Evolutionary conservation across 2,888 invertebrate genomes (phyloP), one percentile per base, ranked within the genome.

Genomic region (Heliconius erato): DNA sequence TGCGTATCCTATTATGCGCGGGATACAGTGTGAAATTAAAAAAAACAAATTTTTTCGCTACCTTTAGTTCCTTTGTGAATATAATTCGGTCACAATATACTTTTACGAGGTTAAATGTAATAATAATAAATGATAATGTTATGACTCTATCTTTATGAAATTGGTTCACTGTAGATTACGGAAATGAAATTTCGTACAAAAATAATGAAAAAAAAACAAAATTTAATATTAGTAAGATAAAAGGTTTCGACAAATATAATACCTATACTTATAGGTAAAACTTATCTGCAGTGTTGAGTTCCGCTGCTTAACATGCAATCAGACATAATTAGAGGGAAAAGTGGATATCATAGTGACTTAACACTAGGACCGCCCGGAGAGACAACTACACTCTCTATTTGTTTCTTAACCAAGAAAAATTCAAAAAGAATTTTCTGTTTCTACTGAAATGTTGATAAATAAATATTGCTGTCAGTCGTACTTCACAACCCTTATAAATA

Each of bases 61-160:
- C 49, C 6, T 74, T 54, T 44, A 23, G 12, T 40, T 69, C n/a
- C 40, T 35, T 26, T 40, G 9, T 35, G n/a, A 26, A 65, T 23
- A 35, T 65, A 2, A 77, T 65, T 26, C 28, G 65, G 44, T 26
- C n/a, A 16, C 65, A 19, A 67, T 67, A 67, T 11, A 11, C 65
- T 28, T 67, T 78, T 28, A 78, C 65, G 28, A 78, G 44, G 28
- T 65, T 44, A 59, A 76, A 76, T 35, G 32, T 44, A 67, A 44
- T 65, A 77, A 44, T 35, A 77, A 67, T 44, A 63, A 65, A 77
- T 35, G 35, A 12, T 44, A 67, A 78, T 77, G 44, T 77, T 65
- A 65, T 14, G 35, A 65, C 28, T 77, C 26, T 40, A 32, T 77
- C 65, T 40, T 40, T 35, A 65, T 26, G 32, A 74, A 35, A 23